A percentile compares a stretch with the other conserved stretches of the same genome.
These are phyloP conservation scores for Zosterops hypoxanthus DNA, from an alignment of 2,113 vertebrate genomes.

Conservation along the genomic window DNA sequence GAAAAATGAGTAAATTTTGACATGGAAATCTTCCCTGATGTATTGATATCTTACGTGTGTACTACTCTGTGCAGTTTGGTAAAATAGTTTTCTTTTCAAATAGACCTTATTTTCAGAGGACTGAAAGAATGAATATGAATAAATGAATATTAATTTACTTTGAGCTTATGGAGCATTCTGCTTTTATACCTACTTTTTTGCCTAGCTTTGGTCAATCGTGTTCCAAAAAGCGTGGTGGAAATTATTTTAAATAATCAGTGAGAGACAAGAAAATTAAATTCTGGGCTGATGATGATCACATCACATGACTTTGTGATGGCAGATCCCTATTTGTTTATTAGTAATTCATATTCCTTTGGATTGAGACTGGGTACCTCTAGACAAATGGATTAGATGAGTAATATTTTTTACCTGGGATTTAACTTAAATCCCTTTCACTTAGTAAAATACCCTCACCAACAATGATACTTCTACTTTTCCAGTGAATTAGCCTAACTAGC, in stretches of 20 bases:
- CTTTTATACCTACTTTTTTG: background rate
- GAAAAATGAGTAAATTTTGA: background rate
- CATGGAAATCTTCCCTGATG: background rate
- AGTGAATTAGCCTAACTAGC: slow-evolving; percentile 44
- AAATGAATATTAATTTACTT: background rate
- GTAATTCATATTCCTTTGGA: background rate
- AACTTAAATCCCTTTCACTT: background rate
- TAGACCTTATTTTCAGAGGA: background rate
- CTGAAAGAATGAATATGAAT: background rate
- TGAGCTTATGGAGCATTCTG: background rate
- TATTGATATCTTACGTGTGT: background rate
- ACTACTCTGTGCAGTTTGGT: background rate
- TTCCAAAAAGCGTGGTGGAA: background rate
- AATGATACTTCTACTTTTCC: slow-evolving; percentile 22
- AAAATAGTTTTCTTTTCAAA: background rate
- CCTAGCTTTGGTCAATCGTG: background rate
- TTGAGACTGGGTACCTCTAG: background rate
- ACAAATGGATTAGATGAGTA: background rate
- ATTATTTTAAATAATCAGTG: background rate
- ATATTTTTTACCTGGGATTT: background rate
- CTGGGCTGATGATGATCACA: background rate
- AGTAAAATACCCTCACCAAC: background rate
- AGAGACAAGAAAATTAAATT: background rate
- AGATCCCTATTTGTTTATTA: background rate
- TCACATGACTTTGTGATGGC: background rate